Evolutionary conservation across 2,888 invertebrate species (phyloP), one percentile per base, ranked within the genome.

Genomic region (Oscheius onirici): DNA sequence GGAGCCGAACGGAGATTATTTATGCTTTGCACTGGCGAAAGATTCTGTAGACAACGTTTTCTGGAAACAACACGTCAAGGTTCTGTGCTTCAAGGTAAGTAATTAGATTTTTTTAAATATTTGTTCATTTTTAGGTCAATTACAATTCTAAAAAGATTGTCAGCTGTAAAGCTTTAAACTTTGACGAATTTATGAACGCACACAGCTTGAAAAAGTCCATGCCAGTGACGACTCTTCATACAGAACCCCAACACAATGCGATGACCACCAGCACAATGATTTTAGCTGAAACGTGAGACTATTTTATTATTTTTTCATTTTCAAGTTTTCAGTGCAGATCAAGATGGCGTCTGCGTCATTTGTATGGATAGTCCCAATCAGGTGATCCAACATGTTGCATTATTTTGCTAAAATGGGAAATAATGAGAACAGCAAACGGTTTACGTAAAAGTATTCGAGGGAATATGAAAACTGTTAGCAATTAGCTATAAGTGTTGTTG

Each of bases 301-400:
- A 58, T 58, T 68, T 28, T 11, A n/a, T 26, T 17, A 3, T 24
- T 15, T 2, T 34, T 20, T 28, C 41, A 26, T 44, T 26, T 26
- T n/a, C 1, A 40, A 22, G 46, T 15, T 17, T 63, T 49, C 69
- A 79, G 79, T 13, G 73, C 79, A 2, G 75, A 75, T 60, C 44
- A 55, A 17, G 79, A 79, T n/a, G 79, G 77, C 2, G 66, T 72
- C 46, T 79, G 79, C 55, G 74, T 74, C 10, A 79, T 79, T 13
- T 79, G 79, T 44, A 79, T 79, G 79, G 79, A 79, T 41, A 68
- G 69, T 24, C 60, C 61, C 3, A 79, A 79, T 22, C 76, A 79
- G 70, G 78, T 78, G 41, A 75, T 60, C 57, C 63, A 8, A 34
- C 3, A 34, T 34, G 34, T 34, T 8, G 8, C 8, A 34, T 34